Conservation (phyloP, 2,113 vertebrate genomes). For the Pholis gunnellus region DNA sequence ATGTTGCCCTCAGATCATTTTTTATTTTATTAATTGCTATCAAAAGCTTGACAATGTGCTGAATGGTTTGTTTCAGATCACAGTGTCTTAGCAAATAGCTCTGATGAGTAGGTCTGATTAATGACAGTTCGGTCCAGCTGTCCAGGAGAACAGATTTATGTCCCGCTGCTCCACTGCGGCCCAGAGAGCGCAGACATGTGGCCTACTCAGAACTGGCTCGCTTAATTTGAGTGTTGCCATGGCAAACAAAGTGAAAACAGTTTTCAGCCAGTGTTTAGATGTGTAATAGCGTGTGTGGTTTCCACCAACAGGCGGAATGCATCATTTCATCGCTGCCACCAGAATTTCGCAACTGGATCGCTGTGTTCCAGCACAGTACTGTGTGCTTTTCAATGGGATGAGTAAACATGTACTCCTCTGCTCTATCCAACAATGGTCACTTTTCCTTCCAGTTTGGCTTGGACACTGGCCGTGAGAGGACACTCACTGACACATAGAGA, state of each 20-base stretch:
- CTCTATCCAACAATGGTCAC: constrained; percentile 21
- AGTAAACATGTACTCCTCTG: constrained; percentile 17
- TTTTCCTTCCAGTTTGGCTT: constrained; percentile 26
- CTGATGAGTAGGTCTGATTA: constrained; percentile 8
- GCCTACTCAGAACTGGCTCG: constrained; percentile 53
- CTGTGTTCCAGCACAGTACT: constrained; percentile 22
- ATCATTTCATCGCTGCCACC: constrained; percentile 47
- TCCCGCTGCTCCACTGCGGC: constrained; percentile 17
- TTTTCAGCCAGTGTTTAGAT: constrained; percentile 52
- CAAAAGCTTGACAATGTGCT: constrained; percentile 9
- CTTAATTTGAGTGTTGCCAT: constrained; percentile 77
- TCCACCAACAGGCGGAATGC: constrained; percentile 42
- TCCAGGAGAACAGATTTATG: constrained; percentile 59
- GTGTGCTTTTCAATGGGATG: constrained; percentile 10
- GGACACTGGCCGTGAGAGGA: constrained; percentile 13
- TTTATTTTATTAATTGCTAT: background rate
- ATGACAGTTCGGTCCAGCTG: constrained; percentile 64
- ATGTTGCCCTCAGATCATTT: background rate
- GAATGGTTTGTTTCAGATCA: constrained; percentile 29
- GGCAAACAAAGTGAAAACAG: constrained; percentile 66
- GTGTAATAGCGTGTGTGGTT: constrained; percentile 65
- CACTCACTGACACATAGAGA: constrained; percentile 71
- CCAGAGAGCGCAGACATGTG: constrained; percentile 62
- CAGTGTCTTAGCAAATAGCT: constrained; percentile 35
- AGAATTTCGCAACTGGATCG: constrained; percentile 52